Base-by-base conservation (phyloP, 2,113 vertebrate genomes). In the Tylochromis polylepis region DNA sequence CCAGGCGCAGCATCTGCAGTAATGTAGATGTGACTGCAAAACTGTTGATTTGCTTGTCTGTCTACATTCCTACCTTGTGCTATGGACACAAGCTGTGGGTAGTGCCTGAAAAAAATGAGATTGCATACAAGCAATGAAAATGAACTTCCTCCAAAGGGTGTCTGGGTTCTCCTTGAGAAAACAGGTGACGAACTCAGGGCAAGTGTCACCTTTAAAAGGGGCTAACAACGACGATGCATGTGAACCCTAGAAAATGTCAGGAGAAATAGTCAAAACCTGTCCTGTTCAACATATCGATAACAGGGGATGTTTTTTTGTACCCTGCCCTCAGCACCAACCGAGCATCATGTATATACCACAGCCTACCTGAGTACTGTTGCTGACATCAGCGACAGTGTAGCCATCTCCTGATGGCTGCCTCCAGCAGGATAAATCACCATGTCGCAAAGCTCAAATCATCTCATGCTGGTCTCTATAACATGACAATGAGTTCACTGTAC, bases 151-250 rank as follows among this genome's bases (percentile, higher is more conserved):
- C n/a, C n/a, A 16, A 14, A 43, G 65, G n/a, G 12, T 24, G 9
- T 49, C 41, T 72, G 41, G 41, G 11, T 12, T 43, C 41, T 43
- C 11, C 41, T 29, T 49, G 14, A 72, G 41, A 16, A 5, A 72
- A 49, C 18, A 27, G 41, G 5, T 27, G 41, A 46, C 16, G 14
- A 72, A 72, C 67, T 72, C 3, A 5, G 24, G 14, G 22, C 67
- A 72, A 72, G 67, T 14, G 0, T 27, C 5, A 0, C 22, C 38
- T 72, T 72, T 43, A 10, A 72, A 46, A 1, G 2, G 14, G 38
- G 12, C 38, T 6, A 70, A 70, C n/a, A 72, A 46, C 27, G 67
- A 11, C 22, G 29, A 75, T 72, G 41, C 15, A 20, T 6, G 16
- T 20, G 4, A 75, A 75, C 9, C 24, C 43, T 7, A 15, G 10